phyloP scores from a whole-genome alignment of 2,888 invertebrate genomes.

The Xestoiulus laeticollis region DNA sequence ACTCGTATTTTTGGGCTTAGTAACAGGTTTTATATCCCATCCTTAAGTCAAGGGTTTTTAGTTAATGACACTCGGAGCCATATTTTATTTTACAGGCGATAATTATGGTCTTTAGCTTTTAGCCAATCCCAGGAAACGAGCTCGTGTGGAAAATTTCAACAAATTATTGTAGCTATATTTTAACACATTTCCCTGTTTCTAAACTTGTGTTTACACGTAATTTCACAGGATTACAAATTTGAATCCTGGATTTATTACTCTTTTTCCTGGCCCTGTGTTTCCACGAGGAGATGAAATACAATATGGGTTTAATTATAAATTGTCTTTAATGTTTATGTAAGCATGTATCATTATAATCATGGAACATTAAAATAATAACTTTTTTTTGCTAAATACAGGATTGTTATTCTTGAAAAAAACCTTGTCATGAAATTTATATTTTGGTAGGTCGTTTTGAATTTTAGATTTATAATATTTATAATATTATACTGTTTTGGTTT shows the following conservation, averaged over 20 bases:
- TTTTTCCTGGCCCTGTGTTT: not conserved
- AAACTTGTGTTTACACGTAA: not conserved
- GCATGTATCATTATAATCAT: not conserved
- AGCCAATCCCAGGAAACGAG: not conserved
- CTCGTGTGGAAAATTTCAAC: not conserved
- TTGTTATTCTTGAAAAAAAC: too few relatives aligned
- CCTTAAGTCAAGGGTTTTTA: conserved; percentile 31
- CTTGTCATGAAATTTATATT: too few relatives aligned
- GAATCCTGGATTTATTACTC: not conserved
- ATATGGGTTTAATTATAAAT: not conserved
- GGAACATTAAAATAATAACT: not conserved
- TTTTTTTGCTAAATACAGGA: not conserved
- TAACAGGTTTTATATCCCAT: not conserved
- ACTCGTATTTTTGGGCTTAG: conserved; percentile 13
- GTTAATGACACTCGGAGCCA: conserved; percentile 2
- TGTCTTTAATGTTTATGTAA: not conserved
- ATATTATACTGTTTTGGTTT: too few relatives aligned
- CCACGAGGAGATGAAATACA: not conserved
- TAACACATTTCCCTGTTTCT: not conserved
- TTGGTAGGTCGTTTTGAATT: too few relatives aligned
- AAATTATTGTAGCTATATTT: conserved; percentile 10
- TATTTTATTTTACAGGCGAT: not conserved
- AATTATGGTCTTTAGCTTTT: conserved; percentile 7
- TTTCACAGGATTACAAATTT: not conserved
- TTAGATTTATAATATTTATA: too few relatives aligned